Evolutionary conservation across 1,140 invertebrate species (phyloP), one percentile per base, ranked within the genome.

Genomic region (Caerostris extrusa): DNA sequence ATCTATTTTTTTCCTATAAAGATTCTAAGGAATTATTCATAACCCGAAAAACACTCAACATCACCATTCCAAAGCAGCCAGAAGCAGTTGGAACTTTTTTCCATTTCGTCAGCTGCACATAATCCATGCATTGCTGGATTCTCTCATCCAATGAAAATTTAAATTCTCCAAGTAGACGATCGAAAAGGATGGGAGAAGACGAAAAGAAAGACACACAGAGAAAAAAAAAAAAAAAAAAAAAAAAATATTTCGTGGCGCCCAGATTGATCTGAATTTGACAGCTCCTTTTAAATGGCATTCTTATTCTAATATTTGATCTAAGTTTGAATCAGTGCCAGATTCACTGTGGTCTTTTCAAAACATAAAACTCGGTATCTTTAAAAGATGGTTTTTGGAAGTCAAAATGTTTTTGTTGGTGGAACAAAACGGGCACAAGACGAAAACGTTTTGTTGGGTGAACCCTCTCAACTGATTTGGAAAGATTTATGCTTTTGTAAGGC

Each of bases 241-340:
- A 7, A 7, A 17, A 17, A 64, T 50, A 57, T 64, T 83, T 83
- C 56, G 57, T 83, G 82, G 82, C 85, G 85, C 85, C 85, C n/a
- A 2, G 67, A 90, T 90, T 90, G 67, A n/a, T 90, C 88, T 90
- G 88, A 55, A 8, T 50, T 56, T 90, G 88, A 90, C 88, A 90
- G 64, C 34, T 90, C 88, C 69, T 90, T 90, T 90, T 90, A 77
- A 61, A 90, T 77, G 88, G 61, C 34, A 90, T 71, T 90, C 88
- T 90, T 90, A 90, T 71, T 90, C 85, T 87, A 87, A 87, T 87
- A 87, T 87, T 87, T 87, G 85, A 64, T 87, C 85, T 17, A 87
- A 87, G 60, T 17, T 34, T 83, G 71, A 77, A 77, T 53, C 53
- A 19, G 50, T 83, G 82, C 82, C 82, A 77, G 82, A 83, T 57